Evolutionary conservation across 2,888 invertebrate genomes (phyloP).

Genomic region (Rhogogaster chlorosoma): DNA sequence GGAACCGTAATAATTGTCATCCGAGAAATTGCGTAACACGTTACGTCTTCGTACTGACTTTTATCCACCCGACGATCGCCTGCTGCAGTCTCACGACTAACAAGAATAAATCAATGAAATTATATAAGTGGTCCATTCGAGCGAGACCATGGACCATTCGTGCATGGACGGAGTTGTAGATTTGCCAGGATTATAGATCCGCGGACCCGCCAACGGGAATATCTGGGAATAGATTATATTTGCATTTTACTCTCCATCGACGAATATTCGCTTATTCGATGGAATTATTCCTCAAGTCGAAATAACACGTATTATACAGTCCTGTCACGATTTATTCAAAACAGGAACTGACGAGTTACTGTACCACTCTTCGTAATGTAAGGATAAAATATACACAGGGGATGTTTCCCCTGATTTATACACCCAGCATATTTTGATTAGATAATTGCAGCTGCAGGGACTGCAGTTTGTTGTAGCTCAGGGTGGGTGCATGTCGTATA

Average conservation of each 20-base stretch:
- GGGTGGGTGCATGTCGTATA: background rate
- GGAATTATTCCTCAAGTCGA: background rate
- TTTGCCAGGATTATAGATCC: background rate
- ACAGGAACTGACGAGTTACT: background rate
- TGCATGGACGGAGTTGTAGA: background rate
- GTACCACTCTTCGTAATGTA: background rate
- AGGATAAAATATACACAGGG: background rate
- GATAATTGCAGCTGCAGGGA: conserved; percentile 15
- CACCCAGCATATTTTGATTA: background rate
- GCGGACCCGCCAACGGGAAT: too few relatives aligned
- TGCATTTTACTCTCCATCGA: background rate
- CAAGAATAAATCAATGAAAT: conserved; percentile 2
- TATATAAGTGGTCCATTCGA: background rate
- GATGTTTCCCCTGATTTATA: background rate
- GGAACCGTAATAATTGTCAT: background rate
- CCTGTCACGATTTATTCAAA: background rate
- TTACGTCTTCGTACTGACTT: background rate
- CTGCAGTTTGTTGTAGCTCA: conserved; percentile 8
- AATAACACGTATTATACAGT: background rate
- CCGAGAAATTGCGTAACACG: background rate
- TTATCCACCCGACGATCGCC: background rate
- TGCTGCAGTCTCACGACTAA: background rate
- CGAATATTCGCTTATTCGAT: background rate
- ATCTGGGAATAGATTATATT: conserved; percentile 17
- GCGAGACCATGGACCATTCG: background rate